phyloP scores from a whole-genome alignment of 1,140 invertebrate genomes.

The Cephus cinctus region DNA sequence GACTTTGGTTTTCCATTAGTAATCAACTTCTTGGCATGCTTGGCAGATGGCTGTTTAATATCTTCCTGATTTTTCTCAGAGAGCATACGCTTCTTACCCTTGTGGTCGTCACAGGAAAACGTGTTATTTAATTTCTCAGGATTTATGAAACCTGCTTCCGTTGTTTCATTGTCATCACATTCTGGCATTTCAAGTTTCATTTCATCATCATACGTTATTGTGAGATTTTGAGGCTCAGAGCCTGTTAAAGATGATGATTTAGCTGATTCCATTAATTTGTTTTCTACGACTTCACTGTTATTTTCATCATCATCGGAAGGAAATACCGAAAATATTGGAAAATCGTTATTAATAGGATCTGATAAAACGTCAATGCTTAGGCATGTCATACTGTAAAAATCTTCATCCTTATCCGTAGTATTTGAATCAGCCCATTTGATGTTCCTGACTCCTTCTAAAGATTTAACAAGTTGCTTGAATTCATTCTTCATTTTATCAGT shows the following conservation, averaged over 20 bases:
- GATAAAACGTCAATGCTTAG: constrained; percentile 26
- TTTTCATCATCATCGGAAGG: constrained; percentile 9
- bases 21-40: constrained; percentile 30
- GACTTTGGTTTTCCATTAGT: constrained; percentile 5
- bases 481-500: constrained; percentile 45
- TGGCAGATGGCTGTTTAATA: constrained; percentile 25
- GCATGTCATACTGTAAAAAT: constrained; percentile 37
- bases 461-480: constrained; percentile 46
- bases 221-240: not conserved
- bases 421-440: constrained; percentile 53
- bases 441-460: constrained; percentile 49
- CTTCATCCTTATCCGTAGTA: constrained; percentile 22
- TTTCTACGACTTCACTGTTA: constrained; percentile 17
- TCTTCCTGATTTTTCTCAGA: constrained; percentile 37
- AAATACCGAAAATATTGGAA: constrained; percentile 15
- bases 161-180: not conserved
- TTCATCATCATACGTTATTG: constrained; percentile 14
- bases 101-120: constrained; percentile 28
- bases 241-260: constrained; percentile 18
- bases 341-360: constrained; percentile 25
- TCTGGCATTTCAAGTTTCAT: constrained; percentile 1
- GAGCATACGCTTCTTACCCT: constrained; percentile 41
- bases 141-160: constrained; percentile 12
- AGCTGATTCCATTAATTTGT: constrained; percentile 1
- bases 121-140: constrained; percentile 37